Evolutionary conservation across 2,113 vertebrate genomes (phyloP), one percentile per base, ranked within the genome.

Genomic region (Psilopsiagon aymara): DNA sequence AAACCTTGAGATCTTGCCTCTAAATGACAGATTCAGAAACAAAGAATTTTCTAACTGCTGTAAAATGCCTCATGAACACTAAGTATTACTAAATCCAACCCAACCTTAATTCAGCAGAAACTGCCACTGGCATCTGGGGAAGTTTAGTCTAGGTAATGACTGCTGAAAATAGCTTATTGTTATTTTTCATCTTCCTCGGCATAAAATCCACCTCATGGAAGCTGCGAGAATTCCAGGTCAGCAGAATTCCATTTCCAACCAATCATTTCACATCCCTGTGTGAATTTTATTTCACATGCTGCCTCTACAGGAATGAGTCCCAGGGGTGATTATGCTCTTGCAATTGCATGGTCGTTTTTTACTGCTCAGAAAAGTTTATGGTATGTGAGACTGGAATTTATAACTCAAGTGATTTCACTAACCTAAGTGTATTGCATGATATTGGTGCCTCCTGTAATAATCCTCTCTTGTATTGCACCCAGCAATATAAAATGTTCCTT

Each of bases 351-450:
- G 91, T 79, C 78, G 11, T 39, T 89, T 91, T 95, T 90, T 75
- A 90, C 68, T 76, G 74, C 79, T 92, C 71, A 78, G 73, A 91
- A 82, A 88, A 35, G 46, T 83, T 92, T 92, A 86, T 39, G n/a
- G 71, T 69, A 83, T 64, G 71, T 62, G 86, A 91, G 62, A 84
- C 82, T 96, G 92, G 90, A 83, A 90, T 90, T 82, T 88, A 68
- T 86, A 94, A 92, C 77, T 94, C 92, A 88, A 79, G n/a, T 60
- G 39, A 92, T 90, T 94, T 92, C 90, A 83, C 92, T 88, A 82
- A 90, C 73, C 37, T 92, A 88, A 93, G 55, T 82, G 60, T 47
- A 90, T 37, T 82, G 64, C 69, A 82, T 52, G 76, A 88, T 86
- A 91, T 62, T 82, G 83, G 28, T 82, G 75, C 46, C 67, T 94